Percentiles rank a stretch among this genome's conserved stretches.
phyloP scores from a whole-genome alignment of 2,113 vertebrate species.

The Gnathonemus longibarbis region DNA sequence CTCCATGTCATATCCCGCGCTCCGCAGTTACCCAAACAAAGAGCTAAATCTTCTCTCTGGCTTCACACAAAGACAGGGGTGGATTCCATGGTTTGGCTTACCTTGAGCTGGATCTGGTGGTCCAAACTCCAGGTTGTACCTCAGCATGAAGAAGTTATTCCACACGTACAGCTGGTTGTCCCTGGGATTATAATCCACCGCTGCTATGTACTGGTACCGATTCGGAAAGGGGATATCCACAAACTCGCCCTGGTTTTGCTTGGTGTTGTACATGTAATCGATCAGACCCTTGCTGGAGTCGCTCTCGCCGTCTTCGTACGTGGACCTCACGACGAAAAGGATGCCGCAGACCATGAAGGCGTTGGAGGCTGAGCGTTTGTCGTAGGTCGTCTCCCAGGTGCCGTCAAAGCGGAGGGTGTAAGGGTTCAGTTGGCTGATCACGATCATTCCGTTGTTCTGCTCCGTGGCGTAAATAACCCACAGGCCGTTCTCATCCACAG shows the following conservation, averaged over 20 bases:
- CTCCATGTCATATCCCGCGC: not conserved
- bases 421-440: conserved; percentile 92
- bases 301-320: conserved; percentile 93
- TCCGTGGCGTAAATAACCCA: conserved; percentile 98
- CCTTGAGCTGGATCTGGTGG: conserved; percentile 93
- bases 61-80: not conserved
- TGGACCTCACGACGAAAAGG: conserved; percentile 88
- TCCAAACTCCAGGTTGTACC: conserved; percentile 90
- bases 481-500: conserved; percentile 89
- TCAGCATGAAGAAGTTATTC: conserved; percentile 97
- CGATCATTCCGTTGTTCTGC: conserved; percentile 95
- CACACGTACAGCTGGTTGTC: conserved; percentile 97
- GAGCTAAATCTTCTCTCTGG: not conserved
- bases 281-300: conserved; percentile 84
- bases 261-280: conserved; percentile 92
- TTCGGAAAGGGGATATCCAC: conserved; percentile 90
- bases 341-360: conserved; percentile 97
- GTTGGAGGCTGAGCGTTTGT: conserved; percentile 93
- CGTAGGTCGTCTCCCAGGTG: conserved; percentile 89
- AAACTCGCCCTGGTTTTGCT: conserved; percentile 77
- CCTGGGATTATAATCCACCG: conserved; percentile 98
- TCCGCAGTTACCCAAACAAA: not conserved
- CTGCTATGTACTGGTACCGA: conserved; percentile 93
- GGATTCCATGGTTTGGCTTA: conserved; percentile 47
- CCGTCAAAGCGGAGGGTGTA: conserved; percentile 93